phyloP scores from a whole-genome alignment of 2,797 vertebrate genomes.

The Sebastes wilsoni region DNA sequence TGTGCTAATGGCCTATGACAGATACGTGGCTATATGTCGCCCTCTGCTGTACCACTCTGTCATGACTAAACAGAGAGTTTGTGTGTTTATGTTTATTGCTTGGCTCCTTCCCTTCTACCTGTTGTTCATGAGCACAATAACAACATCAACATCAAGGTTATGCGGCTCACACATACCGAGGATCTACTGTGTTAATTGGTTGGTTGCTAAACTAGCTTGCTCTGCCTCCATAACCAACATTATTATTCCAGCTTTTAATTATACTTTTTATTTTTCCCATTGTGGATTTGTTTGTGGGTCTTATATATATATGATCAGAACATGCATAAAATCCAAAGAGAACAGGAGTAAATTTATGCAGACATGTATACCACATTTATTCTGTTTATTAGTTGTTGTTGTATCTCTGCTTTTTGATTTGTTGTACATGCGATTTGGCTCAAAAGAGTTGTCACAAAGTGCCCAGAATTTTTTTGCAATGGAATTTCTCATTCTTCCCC shows the following conservation, averaged over 20 bases:
- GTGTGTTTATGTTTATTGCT: neutral
- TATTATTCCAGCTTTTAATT: slow-evolving; percentile 35
- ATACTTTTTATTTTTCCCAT: slow-evolving; percentile 31
- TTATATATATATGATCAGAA: slow-evolving; percentile 47
- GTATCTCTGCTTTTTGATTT: slow-evolving; percentile 53
- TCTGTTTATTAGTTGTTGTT: slow-evolving; percentile 13
- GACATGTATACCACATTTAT: slow-evolving; percentile 73
- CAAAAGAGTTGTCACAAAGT: neutral
- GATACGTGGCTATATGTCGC: slow-evolving; percentile 61
- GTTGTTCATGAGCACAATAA: neutral
- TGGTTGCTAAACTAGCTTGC: slow-evolving; percentile 25
- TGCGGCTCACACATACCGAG: slow-evolving; percentile 56
- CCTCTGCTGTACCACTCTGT: slow-evolving; percentile 40
- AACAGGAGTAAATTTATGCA: slow-evolving; percentile 58
- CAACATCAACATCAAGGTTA: neutral
- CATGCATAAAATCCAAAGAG: slow-evolving; percentile 41
- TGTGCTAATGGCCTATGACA: slow-evolving; percentile 55
- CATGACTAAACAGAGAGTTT: neutral
- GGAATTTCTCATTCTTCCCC: slow-evolving; percentile 38
- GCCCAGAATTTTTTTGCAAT: slow-evolving; percentile 36
- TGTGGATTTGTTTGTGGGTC: slow-evolving; percentile 40
- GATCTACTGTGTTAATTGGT: slow-evolving; percentile 47
- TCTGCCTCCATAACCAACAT: neutral
- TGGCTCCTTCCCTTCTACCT: neutral
- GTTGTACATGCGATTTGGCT: slow-evolving; percentile 27